phyloP scores from a whole-genome alignment of 2,797 vertebrate genomes.

The Hippoglossus hippoglossus region DNA sequence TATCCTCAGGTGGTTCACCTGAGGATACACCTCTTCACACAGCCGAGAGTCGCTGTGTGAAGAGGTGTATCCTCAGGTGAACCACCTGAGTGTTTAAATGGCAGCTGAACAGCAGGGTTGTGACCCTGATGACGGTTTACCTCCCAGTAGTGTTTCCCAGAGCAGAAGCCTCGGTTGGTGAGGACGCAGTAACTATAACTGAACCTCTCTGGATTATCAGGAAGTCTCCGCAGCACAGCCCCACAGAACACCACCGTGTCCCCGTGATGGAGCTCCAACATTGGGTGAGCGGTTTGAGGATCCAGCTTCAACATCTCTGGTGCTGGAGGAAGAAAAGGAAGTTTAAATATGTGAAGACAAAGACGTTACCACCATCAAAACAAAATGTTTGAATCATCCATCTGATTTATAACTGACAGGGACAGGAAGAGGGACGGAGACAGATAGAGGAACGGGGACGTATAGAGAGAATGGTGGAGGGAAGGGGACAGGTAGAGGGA shows the following conservation, averaged over 20 bases:
- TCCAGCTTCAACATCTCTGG: constrained; percentile 86
- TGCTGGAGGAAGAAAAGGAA: constrained; percentile 60
- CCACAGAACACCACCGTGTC: constrained; percentile 83
- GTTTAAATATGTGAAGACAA: background rate
- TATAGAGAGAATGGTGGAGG: no score
- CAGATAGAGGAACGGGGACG: no score
- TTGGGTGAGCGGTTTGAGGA: constrained; percentile 85
- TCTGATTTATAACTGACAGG: no score
- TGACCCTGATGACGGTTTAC: constrained; percentile 5
- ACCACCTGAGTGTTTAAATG: no score
- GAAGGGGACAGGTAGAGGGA: no score
- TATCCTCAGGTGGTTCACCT: no score
- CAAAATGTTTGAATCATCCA: no score
- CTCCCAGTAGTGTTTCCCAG: constrained; percentile 91
- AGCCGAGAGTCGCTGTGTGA: no score
- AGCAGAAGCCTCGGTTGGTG: constrained; percentile 86
- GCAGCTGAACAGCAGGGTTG: no score
- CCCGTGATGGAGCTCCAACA: constrained; percentile 84
- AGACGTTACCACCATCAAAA: background rate
- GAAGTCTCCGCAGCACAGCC: constrained; percentile 73
- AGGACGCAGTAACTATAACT: constrained; percentile 87
- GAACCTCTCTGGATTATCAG: constrained; percentile 86
- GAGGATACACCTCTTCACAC: no score
- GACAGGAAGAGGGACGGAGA: no score
- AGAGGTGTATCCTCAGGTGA: no score